phyloP scores from a whole-genome alignment of 37 sponge, comb jelly and placozoan species.

The Petrosia ficiformis region DNA sequence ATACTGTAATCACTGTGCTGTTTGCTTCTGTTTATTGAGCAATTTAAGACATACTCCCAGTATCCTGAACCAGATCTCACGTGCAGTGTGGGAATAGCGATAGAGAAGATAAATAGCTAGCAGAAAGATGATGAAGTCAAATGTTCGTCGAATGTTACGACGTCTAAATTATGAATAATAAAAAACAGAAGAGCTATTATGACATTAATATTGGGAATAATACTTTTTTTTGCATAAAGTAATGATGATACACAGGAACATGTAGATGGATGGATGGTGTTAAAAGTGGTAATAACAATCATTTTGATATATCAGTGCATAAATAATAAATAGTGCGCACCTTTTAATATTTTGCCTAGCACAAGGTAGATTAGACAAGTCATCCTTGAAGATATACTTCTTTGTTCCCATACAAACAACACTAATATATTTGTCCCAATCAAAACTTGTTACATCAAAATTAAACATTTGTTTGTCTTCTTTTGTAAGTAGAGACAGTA shows the following conservation, averaged over 20 bases:
- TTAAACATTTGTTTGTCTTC: conserved; percentile 60
- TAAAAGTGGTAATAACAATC: not conserved
- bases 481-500: conserved; percentile 42
- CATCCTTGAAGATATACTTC: conserved; percentile 75
- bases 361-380: conserved; percentile 48
- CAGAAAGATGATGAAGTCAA: conserved; percentile 75
- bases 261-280: not conserved
- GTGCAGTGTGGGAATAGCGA: conserved; percentile 47
- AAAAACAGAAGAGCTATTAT: no score
- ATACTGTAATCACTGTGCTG: no score
- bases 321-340: conserved; percentile 12
- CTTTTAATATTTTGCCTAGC: conserved; percentile 59
- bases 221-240: no score
- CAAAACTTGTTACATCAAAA: conserved; percentile 60
- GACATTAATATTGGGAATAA: no score
- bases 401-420: conserved; percentile 65
- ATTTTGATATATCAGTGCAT: not conserved
- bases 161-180: conserved; percentile 34
- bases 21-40: conserved; percentile 29
- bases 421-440: conserved; percentile 60
- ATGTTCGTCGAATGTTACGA: conserved; percentile 67
- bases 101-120: conserved; percentile 57
- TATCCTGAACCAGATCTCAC: conserved; percentile 55
- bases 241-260: not conserved
- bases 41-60: conserved; percentile 26